Evolutionary conservation across 2,113 vertebrate species (phyloP).

Genomic region (Promerops cafer): DNA sequence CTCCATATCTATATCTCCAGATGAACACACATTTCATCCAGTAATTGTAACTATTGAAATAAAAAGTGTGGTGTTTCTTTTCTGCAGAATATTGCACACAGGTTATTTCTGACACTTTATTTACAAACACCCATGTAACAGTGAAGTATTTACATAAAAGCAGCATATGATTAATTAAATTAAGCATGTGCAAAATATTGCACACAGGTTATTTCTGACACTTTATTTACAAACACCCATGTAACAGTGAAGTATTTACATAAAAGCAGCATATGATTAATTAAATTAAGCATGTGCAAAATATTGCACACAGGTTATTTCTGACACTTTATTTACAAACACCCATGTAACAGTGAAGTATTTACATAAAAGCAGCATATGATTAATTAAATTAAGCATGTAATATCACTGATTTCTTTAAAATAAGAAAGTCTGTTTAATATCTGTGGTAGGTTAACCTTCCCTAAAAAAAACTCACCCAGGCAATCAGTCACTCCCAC

Average conservation of each 20-base stretch:
- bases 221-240: background rate
- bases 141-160: background rate
- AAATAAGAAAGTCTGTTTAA: rapidly evolving
- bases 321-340: background rate
- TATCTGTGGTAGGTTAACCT: background rate
- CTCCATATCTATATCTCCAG: background rate
- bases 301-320: background rate
- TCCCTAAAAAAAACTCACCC: background rate
- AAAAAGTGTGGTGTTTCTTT: background rate
- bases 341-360: background rate
- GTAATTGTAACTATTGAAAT: background rate
- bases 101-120: background rate
- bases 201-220: background rate
- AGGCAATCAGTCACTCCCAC: background rate
- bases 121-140: background rate
- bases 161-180: background rate
- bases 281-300: background rate
- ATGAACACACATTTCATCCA: background rate
- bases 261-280: background rate
- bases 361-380: background rate
- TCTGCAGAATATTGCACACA: background rate
- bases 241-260: background rate
- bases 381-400: background rate
- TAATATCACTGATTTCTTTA: background rate
- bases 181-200: background rate